These are phyloP conservation scores for Steatocranus sp. DNA, from an alignment of 2,797 vertebrate species.

Conservation along the genomic window DNA sequence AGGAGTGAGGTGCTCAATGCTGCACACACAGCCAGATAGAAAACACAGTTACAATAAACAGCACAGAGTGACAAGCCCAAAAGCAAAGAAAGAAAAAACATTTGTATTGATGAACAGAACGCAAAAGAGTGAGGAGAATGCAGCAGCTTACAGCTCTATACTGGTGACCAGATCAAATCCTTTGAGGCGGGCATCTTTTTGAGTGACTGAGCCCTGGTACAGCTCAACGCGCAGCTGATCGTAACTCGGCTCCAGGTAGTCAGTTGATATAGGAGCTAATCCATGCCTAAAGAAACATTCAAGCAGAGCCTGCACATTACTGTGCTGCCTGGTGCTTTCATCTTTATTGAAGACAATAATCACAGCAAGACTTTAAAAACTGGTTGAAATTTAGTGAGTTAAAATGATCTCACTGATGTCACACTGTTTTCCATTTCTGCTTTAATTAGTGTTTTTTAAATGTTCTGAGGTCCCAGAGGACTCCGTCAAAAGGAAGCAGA, in stretches of 20 bases:
- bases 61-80: background rate
- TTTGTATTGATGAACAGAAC: background rate
- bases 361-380: background rate
- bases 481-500: background rate
- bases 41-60: background rate
- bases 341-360: background rate
- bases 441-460: background rate
- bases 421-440: background rate
- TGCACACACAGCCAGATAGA: constrained; percentile 37
- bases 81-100: background rate
- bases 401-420: background rate
- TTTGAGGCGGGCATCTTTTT: constrained; percentile 83
- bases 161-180: constrained; percentile 89
- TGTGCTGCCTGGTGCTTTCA: background rate
- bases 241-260: constrained; percentile 82
- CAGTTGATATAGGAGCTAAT: constrained; percentile 77
- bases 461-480: background rate
- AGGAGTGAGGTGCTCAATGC: constrained; percentile 88
- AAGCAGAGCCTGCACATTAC: background rate
- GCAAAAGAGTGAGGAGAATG: background rate
- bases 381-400: no score
- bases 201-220: constrained; percentile 87
- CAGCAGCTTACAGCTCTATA: constrained; percentile 87
- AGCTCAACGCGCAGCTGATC: constrained; percentile 80
- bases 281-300: constrained; percentile 69